Conservation (phyloP, 2,888 invertebrate genomes). For the Melanargia galathea region DNA sequence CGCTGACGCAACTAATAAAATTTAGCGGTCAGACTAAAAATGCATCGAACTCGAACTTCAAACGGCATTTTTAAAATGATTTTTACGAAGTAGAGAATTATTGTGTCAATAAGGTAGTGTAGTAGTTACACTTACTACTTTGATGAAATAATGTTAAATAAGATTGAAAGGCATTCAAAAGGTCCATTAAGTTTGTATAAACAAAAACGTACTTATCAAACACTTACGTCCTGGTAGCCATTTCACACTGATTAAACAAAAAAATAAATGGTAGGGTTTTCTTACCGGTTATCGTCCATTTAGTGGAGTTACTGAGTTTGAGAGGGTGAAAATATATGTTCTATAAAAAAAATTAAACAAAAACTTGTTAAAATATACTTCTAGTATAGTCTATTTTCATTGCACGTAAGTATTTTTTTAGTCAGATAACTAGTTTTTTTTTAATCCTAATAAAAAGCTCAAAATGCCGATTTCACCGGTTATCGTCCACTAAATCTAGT, state of each 20-base stretch:
- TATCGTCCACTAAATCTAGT: too few species aligned
- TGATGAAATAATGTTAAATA: neutral
- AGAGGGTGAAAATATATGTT: too few species aligned
- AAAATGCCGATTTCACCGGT: too few species aligned
- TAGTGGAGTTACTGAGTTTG: too few species aligned
- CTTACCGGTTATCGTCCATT: too few species aligned
- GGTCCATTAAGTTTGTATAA: conserved; percentile 35
- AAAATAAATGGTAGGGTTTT: conserved; percentile 66
- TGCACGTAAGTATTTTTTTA: too few species aligned
- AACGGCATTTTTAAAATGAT: neutral
- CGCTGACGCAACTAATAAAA: conserved; percentile 59
- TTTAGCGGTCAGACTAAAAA: conserved; percentile 54
- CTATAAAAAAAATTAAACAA: too few species aligned
- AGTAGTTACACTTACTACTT: neutral
- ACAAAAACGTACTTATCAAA: conserved; percentile 54
- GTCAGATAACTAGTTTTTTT: too few species aligned
- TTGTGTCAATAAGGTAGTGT: neutral
- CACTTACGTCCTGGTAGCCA: conserved; percentile 68
- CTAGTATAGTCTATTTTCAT: too few species aligned
- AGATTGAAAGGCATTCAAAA: conserved; percentile 14
- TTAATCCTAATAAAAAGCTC: too few species aligned
- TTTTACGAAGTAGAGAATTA: neutral
- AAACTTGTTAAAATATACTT: too few species aligned
- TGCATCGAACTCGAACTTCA: conserved; percentile 27
- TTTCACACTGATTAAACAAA: conserved; percentile 71